Evolutionary conservation across 2,888 invertebrate species (phyloP).

Genomic region (Dusona sp.): DNA sequence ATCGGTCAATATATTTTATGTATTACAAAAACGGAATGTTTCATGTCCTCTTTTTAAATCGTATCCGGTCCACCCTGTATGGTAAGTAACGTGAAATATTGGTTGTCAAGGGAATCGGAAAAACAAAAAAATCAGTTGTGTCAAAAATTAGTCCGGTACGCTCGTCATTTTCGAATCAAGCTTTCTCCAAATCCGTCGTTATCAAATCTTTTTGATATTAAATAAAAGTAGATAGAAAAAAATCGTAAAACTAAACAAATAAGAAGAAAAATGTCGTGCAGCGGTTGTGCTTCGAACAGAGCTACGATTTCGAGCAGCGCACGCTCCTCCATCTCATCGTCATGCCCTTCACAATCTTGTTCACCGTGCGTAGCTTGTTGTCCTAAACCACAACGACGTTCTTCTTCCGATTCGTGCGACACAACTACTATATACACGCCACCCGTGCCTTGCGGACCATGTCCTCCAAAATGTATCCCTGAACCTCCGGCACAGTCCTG

Average conservation of each 20-base stretch:
- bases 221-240: slow-evolving; percentile 21
- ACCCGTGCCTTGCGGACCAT: slow-evolving; percentile 77
- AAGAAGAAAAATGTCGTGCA: slow-evolving; percentile 69
- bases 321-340: slow-evolving; percentile 84
- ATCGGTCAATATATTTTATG: slow-evolving; percentile 23
- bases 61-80: not conserved
- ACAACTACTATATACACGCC: slow-evolving; percentile 76
- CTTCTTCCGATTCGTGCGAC: slow-evolving; percentile 68
- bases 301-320: slow-evolving; percentile 82
- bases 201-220: slow-evolving; percentile 7
- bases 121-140: not conserved
- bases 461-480: slow-evolving; percentile 76
- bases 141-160: not conserved
- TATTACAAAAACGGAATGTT: not conserved
- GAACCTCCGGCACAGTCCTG: slow-evolving; percentile 70
- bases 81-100: not conserved
- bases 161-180: not conserved
- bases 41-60: not conserved
- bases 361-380: slow-evolving; percentile 75
- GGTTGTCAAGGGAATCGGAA: not conserved
- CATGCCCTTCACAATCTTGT: slow-evolving; percentile 60
- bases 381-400: slow-evolving; percentile 68
- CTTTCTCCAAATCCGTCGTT: not conserved
- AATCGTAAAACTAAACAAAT: slow-evolving; percentile 29
- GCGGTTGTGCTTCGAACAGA: slow-evolving; percentile 56